These are phyloP conservation scores for Desmodus rotundus DNA, from an alignment of 2,113 vertebrate species.

Conservation along the genomic window DNA sequence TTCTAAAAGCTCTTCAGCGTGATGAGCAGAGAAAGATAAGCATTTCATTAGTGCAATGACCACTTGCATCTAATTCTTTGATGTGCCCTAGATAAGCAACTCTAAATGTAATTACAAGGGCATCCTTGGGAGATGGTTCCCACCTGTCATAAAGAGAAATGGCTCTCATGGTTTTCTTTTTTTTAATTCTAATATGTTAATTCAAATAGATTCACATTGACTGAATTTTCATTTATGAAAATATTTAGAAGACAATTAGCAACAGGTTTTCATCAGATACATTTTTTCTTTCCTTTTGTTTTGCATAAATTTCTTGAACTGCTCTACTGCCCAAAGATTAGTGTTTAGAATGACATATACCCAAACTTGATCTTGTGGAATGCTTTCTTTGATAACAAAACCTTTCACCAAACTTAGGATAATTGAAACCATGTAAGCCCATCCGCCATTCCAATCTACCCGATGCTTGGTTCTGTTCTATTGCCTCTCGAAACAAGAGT, in stretches of 20 bases:
- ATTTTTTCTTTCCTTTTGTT: background rate
- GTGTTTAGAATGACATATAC: background rate
- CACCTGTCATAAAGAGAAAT: slow-evolving; percentile 53
- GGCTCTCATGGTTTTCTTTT: background rate
- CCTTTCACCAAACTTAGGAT: background rate
- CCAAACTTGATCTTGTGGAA: background rate
- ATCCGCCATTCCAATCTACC: background rate
- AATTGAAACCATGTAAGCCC: background rate
- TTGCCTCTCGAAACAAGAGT: background rate
- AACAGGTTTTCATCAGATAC: background rate
- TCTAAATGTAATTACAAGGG: slow-evolving; percentile 60
- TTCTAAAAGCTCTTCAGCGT: slow-evolving; percentile 60
- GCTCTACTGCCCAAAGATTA: background rate
- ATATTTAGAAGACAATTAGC: slow-evolving; percentile 28
- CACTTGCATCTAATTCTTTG: slow-evolving; percentile 66
- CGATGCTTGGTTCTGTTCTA: background rate
- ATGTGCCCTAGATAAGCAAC: slow-evolving; percentile 64
- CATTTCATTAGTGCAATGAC: slow-evolving; percentile 65
- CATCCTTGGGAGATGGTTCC: slow-evolving; percentile 40
- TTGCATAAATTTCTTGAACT: background rate
- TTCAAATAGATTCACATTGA: slow-evolving; percentile 26
- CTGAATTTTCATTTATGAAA: slow-evolving; percentile 13
- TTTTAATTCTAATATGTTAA: slow-evolving; percentile 33
- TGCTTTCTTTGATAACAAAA: background rate
- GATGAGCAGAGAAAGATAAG: slow-evolving; percentile 54